Conservation (phyloP, 2,888 invertebrate species). For the Tipula lateralis region DNA sequence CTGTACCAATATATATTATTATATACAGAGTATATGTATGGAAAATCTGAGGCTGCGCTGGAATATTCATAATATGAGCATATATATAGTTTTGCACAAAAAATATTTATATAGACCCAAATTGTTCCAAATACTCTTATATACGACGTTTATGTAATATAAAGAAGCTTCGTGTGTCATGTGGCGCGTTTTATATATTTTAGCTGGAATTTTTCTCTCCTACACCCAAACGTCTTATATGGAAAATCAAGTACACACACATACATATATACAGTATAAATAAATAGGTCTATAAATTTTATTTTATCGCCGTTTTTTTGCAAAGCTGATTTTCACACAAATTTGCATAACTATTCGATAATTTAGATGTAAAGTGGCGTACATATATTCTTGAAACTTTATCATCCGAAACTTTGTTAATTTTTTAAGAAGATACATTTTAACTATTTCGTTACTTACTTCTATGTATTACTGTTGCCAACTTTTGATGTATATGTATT, state of each 20-base stretch:
- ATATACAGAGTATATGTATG: background rate
- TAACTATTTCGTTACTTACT: no score
- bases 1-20: background rate
- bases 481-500: background rate
- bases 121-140: background rate
- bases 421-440: background rate
- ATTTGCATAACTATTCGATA: background rate
- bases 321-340: background rate
- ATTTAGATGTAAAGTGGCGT: background rate
- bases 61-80: no score
- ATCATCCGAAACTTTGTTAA: background rate
- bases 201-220: background rate
- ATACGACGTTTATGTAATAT: background rate
- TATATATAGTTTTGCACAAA: background rate
- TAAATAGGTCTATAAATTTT: background rate
- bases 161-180: background rate
- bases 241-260: no score
- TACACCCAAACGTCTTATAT: background rate
- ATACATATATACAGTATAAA: background rate
- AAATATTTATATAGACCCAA: background rate
- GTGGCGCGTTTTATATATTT: background rate
- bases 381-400: background rate
- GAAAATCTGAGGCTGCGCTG: background rate
- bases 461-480: background rate
- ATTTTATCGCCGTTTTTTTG: background rate